Conservation (phyloP, 2,113 vertebrate genomes). For the Hippocampus barbouri region DNA sequence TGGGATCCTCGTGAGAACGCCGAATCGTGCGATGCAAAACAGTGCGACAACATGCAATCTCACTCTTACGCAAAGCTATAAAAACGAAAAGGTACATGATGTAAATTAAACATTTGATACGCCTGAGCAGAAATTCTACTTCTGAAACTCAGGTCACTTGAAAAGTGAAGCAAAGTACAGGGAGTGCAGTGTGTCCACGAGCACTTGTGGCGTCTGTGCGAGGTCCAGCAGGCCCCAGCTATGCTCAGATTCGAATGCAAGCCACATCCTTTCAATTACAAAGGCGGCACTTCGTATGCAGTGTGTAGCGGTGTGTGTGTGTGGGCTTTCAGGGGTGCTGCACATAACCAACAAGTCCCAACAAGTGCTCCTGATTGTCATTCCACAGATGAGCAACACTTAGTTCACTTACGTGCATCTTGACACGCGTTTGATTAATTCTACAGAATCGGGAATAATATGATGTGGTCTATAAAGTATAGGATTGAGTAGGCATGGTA, state of each 20-base stretch:
- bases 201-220: background rate
- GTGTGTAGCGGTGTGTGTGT: background rate
- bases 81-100: too few species aligned
- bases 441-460: background rate
- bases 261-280: slow-evolving; percentile 10
- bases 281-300: background rate
- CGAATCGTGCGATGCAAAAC: too few species aligned
- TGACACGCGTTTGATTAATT: background rate
- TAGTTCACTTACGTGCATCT: too few species aligned
- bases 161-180: background rate
- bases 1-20: too few species aligned
- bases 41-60: too few species aligned
- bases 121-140: too few species aligned
- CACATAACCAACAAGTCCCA: slow-evolving; percentile 1
- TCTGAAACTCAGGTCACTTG: background rate
- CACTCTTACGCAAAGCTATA: background rate
- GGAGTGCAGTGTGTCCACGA: background rate
- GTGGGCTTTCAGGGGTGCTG: background rate
- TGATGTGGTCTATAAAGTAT: background rate
- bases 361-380: background rate
- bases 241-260: background rate
- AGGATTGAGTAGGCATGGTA: too few species aligned
- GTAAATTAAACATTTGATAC: too few species aligned
- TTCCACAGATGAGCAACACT: background rate
- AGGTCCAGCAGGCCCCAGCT: background rate